Conservation (phyloP, 1,140 invertebrate genomes). For the Philopotamus ludificatus region DNA sequence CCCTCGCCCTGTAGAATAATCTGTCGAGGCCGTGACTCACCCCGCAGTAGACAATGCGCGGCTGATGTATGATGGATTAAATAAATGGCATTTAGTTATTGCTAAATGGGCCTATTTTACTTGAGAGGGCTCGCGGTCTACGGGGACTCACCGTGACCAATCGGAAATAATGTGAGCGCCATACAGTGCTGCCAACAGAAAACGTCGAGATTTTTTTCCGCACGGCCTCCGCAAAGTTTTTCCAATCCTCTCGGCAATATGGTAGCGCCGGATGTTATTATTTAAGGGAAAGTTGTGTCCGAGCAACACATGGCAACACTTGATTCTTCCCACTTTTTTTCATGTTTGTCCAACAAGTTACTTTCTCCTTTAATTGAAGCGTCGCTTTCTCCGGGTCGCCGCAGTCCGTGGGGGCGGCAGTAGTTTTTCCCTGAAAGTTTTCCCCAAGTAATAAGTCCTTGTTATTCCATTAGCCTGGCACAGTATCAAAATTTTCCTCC, state of each 20-base stretch:
- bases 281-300: too few relatives aligned
- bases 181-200: not conserved
- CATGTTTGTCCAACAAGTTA: too few relatives aligned
- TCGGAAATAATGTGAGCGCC: not conserved
- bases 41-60: slow-evolving; percentile 35
- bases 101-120: slow-evolving; percentile 39
- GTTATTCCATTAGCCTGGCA: slow-evolving; percentile 42
- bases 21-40: slow-evolving; percentile 9
- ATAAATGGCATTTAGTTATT: slow-evolving; percentile 43
- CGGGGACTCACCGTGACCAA: slow-evolving; percentile 32
- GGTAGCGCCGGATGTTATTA: too few relatives aligned
- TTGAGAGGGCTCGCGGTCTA: slow-evolving; percentile 27
- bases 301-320: too few relatives aligned
- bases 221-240: not conserved
- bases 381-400: not conserved
- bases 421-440: slow-evolving; percentile 16
- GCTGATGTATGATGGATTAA: slow-evolving; percentile 43
- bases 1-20: not conserved
- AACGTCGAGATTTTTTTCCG: too few relatives aligned
- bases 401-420: not conserved
- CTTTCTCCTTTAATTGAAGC: not conserved
- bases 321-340: too few relatives aligned
- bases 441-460: slow-evolving; percentile 35
- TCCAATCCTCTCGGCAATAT: too few relatives aligned
- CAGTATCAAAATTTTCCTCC: slow-evolving; percentile 32